These are phyloP conservation scores for Zaprionus obscuricornis DNA, from an alignment of 2,888 invertebrate genomes.

Conservation along the genomic window DNA sequence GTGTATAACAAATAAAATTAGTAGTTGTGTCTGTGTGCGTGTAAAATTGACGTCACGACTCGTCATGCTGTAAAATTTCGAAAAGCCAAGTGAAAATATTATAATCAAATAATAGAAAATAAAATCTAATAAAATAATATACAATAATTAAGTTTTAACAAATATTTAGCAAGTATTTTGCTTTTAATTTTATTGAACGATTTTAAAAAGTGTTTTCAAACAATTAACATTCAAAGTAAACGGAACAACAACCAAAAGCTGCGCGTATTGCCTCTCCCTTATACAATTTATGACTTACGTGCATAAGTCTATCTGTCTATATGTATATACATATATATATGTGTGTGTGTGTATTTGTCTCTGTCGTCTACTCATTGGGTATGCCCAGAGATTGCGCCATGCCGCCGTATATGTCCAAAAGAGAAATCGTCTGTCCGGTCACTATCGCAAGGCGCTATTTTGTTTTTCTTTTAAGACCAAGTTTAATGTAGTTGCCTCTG, in stretches of 20 bases:
- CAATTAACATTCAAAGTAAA: not conserved
- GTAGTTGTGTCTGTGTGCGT: not conserved
- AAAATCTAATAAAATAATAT: too few relatives aligned
- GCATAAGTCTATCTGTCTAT: too few relatives aligned
- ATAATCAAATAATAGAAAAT: too few relatives aligned
- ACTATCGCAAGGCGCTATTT: slow-evolving; percentile 16
- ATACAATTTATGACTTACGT: not conserved
- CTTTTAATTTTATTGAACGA: too few relatives aligned
- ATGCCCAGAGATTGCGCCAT: slow-evolving; percentile 69
- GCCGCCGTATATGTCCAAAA: slow-evolving; percentile 63
- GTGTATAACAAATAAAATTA: too few relatives aligned
- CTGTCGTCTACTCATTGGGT: slow-evolving; percentile 12
- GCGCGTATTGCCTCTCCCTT: slow-evolving; percentile 16
- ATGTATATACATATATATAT: not conserved
- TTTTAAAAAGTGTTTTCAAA: too few relatives aligned
- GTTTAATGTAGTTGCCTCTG: slow-evolving; percentile 26
- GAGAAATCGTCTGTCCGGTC: slow-evolving; percentile 61
- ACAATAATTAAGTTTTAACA: too few relatives aligned
- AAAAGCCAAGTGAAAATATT: not conserved
- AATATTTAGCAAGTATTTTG: too few relatives aligned
- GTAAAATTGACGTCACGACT: slow-evolving; percentile 39
- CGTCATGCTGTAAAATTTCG: not conserved
- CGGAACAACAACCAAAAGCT: too few relatives aligned
- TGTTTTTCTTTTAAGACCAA: slow-evolving; percentile 50
- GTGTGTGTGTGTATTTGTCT: not conserved